Base-by-base conservation (phyloP, 2,888 invertebrate genomes). In the Dromius quadrimaculatus region DNA sequence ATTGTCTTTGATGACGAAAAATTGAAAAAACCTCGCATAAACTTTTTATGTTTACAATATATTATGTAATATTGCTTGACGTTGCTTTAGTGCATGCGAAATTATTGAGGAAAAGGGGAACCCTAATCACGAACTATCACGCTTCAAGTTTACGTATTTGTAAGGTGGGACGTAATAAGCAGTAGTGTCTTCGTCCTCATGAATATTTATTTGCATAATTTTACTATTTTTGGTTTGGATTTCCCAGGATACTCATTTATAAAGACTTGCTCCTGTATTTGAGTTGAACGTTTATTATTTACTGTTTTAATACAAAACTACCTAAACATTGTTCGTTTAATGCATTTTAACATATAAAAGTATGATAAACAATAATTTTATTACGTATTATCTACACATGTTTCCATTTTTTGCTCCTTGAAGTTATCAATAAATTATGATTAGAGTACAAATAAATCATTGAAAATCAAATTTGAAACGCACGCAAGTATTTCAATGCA, bases 101-200 rank as follows among this genome's bases (percentile, higher is more conserved):
- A 2, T 36, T 4, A 6, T 15, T 6, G 15, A 15, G 41, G 41
- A 15, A 41, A 13, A 11, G 41, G 41, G 41, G 13, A 41, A 41
- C 41, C 41, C 2, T 15, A 41, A 2, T 15, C 5, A 15, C 41
- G 41, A 17, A 41, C 41, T 13, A 13, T 11, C 13, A 11, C 15
- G 41, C 15, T 6, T 41, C 15, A 15, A 11, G 41, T 15, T 41
- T 36, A 36, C 36, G 36, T 36, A 36, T 36, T 36, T 36, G 36
- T 11, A 11, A 36, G 1, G 41, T 41, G 15, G 41, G 41, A 15
- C 8, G 41, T 41, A 41, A 41, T 41, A 6, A 41, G 13, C 2
- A 9, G n/a, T n/a, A n/a, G 11, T 15, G 41, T 41, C 41, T 41
- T 41, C 15, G 41, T 41, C 41, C 41, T 41, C 41, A 41, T 41